Conservation (phyloP, 2,113 vertebrate species). For the Mystacornis crossleyi region DNA sequence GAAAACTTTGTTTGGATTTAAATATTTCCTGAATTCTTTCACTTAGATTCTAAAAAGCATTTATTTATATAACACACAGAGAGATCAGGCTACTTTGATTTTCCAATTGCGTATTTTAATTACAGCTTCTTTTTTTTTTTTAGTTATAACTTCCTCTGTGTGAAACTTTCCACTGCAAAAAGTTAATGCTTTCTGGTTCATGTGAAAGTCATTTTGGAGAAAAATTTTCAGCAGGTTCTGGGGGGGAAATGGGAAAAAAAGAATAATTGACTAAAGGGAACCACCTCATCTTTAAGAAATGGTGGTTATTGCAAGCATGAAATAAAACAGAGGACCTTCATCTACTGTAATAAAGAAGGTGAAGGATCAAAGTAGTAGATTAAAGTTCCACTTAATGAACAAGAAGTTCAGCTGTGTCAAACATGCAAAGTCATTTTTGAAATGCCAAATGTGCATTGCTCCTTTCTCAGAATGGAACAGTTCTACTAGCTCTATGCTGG, state of each 20-base stretch:
- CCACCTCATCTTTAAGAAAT: constrained; percentile 3
- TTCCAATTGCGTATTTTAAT: background rate
- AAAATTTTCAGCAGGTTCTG: background rate
- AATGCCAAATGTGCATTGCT: constrained; percentile 11
- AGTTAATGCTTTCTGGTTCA: background rate
- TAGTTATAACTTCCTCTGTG: background rate
- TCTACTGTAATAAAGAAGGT: background rate
- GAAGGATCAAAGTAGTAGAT: background rate
- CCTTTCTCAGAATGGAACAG: background rate
- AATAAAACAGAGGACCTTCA: constrained; percentile 17
- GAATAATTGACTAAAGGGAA: background rate
- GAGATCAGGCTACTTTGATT: constrained; percentile 2
- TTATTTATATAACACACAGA: background rate
- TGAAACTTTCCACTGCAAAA: background rate
- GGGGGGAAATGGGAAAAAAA: background rate
- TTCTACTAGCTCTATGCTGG: background rate
- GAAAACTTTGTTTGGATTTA: constrained; percentile 3
- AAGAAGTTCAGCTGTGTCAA: constrained; percentile 40
- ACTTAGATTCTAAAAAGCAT: background rate
- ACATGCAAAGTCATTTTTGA: constrained; percentile 13
- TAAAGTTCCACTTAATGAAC: constrained; percentile 46
- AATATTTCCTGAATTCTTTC: background rate
- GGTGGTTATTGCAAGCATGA: background rate
- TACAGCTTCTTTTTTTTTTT: background rate
- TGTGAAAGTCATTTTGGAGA: background rate